Evolutionary conservation across 2,113 vertebrate genomes (phyloP), one percentile per base, ranked within the genome.

Genomic region (Hippocampus mohnikei): DNA sequence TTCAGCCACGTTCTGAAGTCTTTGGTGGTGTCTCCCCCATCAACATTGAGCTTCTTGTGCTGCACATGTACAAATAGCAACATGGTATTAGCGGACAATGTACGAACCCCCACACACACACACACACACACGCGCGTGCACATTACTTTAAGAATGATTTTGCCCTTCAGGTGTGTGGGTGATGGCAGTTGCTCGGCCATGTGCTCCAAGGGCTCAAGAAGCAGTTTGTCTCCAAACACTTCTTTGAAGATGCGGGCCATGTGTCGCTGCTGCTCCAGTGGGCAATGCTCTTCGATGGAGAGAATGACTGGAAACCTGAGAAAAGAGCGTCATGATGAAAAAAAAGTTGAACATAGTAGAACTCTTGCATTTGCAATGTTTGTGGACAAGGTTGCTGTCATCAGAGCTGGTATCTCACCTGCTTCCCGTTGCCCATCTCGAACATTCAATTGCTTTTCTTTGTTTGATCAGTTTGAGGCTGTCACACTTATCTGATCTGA

Each of bases 271-370:
- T 98, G 96, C 44, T 96, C 95, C n/a, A 98, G 46, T 0, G 91
- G 84, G 13, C 97, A 99, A 65, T 99, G 97, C 81, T 99, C 95
- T 87, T 99, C 97, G 0, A 99, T 98, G 53, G 97, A 99, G 81
- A 99, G 91, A 82, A 98, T 94, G 65, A 99, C 77, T 0, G 97
- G 97, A 85, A 94, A 99, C 16, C 97, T 99, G 84, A 58, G 25
- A 27, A 60, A 44, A 61, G 2, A 60, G 25, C 6, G 40, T 65
- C 3, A 55, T 55, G 7, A 18, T 23, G 21, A 11, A n/a, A 11
- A 52, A 52, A 52, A 52, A 44, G 5, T 50, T 50, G 16, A 50
- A 50, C 5, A 15, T 18, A 50, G 46, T 20, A 50, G 15, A 16
- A 50, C 46, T 20, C 5, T 50, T 50, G 46, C 20, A 18, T 50